Conservation (phyloP, 2,888 invertebrate genomes). For the Entomobrya proxima region DNA sequence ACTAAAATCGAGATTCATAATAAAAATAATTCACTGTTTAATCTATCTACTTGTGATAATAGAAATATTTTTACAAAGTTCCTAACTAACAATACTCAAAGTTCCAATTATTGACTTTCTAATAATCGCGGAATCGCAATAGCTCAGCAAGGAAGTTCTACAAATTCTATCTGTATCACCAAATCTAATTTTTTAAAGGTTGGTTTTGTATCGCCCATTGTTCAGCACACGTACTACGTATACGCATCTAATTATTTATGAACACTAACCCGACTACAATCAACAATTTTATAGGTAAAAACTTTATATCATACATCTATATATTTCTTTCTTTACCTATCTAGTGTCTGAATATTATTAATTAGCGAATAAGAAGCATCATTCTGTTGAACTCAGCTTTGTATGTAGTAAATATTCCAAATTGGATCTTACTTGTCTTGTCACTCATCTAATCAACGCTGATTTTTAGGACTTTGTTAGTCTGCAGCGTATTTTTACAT, state of each 20-base stretch:
- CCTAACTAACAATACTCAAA: conserved; percentile 35
- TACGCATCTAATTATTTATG: conserved; percentile 2
- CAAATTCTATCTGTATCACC: not conserved
- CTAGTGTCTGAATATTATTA: not conserved
- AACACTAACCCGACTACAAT: not conserved
- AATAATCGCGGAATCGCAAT: not conserved
- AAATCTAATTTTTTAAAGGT: not conserved
- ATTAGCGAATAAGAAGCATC: not conserved
- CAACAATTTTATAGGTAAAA: conserved; percentile 20
- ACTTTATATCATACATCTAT: not conserved
- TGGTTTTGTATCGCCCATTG: not conserved
- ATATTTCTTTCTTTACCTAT: not conserved
- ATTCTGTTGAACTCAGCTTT: not conserved
- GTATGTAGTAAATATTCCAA: not conserved
- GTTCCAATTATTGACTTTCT: not conserved
- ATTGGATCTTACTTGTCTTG: conserved; percentile 15
- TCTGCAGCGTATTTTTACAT: not conserved
- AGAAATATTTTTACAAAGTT: conserved; percentile 37
- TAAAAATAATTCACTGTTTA: conserved; percentile 13
- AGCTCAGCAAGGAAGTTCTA: not conserved
- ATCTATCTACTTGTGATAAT: conserved; percentile 41
- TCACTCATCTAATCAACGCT: not conserved
- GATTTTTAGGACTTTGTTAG: not conserved
- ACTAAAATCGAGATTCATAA: conserved; percentile 42
- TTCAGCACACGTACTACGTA: not conserved